Evolutionary conservation across 2,888 invertebrate species (phyloP), one percentile per base, ranked within the genome.

Genomic region (Eristalis intricaria): DNA sequence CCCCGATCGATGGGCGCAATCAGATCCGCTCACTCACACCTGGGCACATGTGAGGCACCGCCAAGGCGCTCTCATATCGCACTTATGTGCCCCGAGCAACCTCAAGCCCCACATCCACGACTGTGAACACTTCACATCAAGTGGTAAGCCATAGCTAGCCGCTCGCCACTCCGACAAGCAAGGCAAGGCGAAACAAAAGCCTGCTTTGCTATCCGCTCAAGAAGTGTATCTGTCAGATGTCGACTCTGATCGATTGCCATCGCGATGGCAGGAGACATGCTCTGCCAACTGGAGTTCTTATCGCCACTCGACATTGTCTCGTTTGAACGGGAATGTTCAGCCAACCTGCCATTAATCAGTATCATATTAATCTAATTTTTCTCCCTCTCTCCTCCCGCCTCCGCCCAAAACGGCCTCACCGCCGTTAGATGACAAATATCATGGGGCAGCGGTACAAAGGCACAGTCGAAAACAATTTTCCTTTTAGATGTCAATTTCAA

Each of bases 171-270:
- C 43, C 23, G 38, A 60, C 22, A 26, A 23, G 56, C 40, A 56
- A 29, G 63, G 8, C 32, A 32, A 32, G 8, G 32, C 61, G 61
- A 40, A 61, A 50, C 8, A 77, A 73, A 68, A 64, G 35, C 66
- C 22, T 10, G 32, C 23, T 35, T 60, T 11, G 43, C 29, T 69
- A 64, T 64, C 76, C 35, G 64, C 56, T 74, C 56, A 66, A 79
- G 75, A 83, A 71, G 70, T 78, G 63, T 66, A 83, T 83, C 87
- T 87, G 83, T 87, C 83, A 79, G 71, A 75, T 79, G 83, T 83
- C 75, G 65, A 79, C 83, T 79, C 71, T 83, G 87, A 87, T 87
- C 83, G 87, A 87, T 87, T 71, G 78, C 75, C 68, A 76, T 60
- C 38, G 56, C 58, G 70, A 78, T 83, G 64, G 23, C 71, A 68